Evolutionary conservation across 1,140 invertebrate genomes (phyloP), one percentile per base, ranked within the genome.

Genomic region (Charaxes varanes): DNA sequence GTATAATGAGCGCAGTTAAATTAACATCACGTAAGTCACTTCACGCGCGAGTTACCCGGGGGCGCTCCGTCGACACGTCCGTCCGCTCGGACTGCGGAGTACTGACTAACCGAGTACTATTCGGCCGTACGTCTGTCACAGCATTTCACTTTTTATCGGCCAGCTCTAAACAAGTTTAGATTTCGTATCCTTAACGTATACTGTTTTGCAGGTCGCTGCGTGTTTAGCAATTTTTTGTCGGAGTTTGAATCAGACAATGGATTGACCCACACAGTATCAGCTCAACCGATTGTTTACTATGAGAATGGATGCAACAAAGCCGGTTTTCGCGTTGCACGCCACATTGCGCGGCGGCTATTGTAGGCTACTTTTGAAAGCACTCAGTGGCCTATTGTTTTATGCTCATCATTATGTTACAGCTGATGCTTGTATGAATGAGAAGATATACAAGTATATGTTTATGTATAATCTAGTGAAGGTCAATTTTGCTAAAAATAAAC

Each of bases 1-100:
- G 78, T 80, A 78, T 57, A 73, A 68, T 61, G 74, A 78, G 78
- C 69, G 63, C 64, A 63, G 64, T 59, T 48, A 64, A 58, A 58
- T 57, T 49, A 52, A 59, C 62, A 67, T 57, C 60, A 62, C 65
- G 55, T 56, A 55, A 53, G 53, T 60, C 62, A 65, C 68, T 42
- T 47, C 59, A 71, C 68, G 54, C 70, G 68, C 70, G 73, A 51
- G 35, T 46, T 36, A 28, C 35, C 21, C 42, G 2, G 24, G n/a
- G 44, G 54, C 45, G 41, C 45, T 47, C 42, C 36, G 26, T 44
- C 23, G 38, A 58, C 52, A 47, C 60, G 55, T 24, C 60, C 49
- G 47, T 36, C 40, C 58, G 51, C 55, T 55, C 56, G 30, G 53
- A 78, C 73, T 78, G 68, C 41, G 37, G 37, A 40, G 22, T 4